These are phyloP conservation scores for Lithophane ornitopus DNA, from an alignment of 2,888 invertebrate species.

Conservation along the genomic window DNA sequence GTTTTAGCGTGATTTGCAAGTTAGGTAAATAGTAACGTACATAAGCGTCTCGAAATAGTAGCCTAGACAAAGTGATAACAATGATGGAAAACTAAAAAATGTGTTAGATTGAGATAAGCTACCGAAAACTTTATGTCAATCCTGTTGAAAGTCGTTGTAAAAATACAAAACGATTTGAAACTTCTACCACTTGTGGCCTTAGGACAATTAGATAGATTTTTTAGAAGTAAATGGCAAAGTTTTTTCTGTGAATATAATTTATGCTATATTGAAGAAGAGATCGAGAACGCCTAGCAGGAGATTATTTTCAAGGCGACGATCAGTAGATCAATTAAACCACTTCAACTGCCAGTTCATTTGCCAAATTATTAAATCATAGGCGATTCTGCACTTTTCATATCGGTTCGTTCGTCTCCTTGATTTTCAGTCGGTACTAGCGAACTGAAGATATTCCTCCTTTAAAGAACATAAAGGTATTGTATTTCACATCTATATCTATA, in stretches of 20 bases:
- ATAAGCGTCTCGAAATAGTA: too few species aligned
- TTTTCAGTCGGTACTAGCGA: not conserved
- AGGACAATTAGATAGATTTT: too few species aligned
- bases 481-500: not conserved
- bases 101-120: too few species aligned
- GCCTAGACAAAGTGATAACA: too few species aligned
- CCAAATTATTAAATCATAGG: not conserved
- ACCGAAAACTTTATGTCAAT: too few species aligned
- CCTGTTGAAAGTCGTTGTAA: too few species aligned
- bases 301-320: constrained; percentile 6
- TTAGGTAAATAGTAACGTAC: constrained; percentile 2
- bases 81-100: too few species aligned
- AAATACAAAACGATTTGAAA: too few species aligned
- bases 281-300: not conserved
- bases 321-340: not conserved
- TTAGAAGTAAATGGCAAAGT: too few species aligned
- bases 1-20: constrained; percentile 13
- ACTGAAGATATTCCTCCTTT: not conserved
- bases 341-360: not conserved
- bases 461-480: not conserved
- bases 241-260: not conserved
- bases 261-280: not conserved
- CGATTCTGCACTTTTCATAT: not conserved
- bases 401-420: not conserved
- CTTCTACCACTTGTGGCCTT: too few species aligned